A percentile compares a stretch with the other conserved stretches of the same genome.
These are phyloP conservation scores for Euura lappo DNA, from an alignment of 1,140 invertebrate species.

Conservation along the genomic window DNA sequence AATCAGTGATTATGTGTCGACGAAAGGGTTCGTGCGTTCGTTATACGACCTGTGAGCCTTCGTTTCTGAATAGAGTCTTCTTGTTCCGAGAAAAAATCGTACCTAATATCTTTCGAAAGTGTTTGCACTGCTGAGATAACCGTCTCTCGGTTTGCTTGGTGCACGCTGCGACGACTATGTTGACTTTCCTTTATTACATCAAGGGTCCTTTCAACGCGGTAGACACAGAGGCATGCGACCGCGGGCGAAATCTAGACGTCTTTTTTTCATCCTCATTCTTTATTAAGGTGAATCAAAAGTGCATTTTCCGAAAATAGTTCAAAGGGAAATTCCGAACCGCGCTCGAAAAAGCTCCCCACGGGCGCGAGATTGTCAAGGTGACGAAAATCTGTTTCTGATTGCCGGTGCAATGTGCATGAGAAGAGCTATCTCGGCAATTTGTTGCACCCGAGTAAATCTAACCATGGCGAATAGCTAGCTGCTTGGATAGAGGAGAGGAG, in stretches of 20 bases:
- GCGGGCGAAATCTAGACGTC: background rate
- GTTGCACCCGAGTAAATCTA: constrained; percentile 2
- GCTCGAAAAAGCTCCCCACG: no score
- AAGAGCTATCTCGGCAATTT: background rate
- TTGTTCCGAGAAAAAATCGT: no score
- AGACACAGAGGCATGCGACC: background rate
- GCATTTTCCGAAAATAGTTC: background rate
- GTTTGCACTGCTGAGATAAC: background rate
- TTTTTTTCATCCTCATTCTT: background rate
- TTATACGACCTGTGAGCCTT: no score
- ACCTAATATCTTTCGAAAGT: background rate
- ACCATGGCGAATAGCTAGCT: background rate
- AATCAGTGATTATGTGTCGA: no score
- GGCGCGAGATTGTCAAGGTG: no score
- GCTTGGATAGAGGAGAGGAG: background rate
- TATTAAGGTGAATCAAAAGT: background rate
- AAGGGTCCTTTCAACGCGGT: background rate
- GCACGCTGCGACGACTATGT: background rate
- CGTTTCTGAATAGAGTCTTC: no score
- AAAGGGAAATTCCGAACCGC: no score
- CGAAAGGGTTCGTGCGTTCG: no score
- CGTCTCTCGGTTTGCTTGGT: background rate
- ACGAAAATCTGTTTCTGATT: background rate
- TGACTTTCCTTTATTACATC: constrained; percentile 7
- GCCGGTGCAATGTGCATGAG: background rate